phyloP scores from a whole-genome alignment of 2,888 invertebrate genomes.

The Lasioglossum marginatum region DNA sequence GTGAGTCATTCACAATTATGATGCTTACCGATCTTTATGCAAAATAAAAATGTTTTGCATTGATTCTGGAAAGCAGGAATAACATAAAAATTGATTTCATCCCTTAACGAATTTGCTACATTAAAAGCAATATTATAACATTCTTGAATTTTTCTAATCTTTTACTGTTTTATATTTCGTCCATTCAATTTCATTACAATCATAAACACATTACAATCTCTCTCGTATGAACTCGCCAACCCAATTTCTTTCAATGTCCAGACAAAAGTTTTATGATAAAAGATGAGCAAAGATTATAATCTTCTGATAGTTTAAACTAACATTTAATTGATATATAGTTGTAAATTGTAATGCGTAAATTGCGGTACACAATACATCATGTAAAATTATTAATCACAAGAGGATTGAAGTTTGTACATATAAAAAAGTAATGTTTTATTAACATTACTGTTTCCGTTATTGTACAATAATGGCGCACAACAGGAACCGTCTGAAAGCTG shows the following conservation, averaged over 20 bases:
- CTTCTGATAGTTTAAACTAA: neutral
- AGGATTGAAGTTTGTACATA: neutral
- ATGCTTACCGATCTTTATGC: neutral
- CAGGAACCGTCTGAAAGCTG: neutral
- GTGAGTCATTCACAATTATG: neutral
- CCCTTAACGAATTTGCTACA: no score
- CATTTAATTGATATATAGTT: neutral
- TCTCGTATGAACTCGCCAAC: neutral
- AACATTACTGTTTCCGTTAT: neutral
- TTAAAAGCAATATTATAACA: no score
- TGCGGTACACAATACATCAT: neutral
- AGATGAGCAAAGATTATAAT: no score
- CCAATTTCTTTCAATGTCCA: neutral
- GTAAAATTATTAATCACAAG: conserved; percentile 25
- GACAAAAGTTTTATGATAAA: neutral
- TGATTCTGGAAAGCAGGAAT: no score
- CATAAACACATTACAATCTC: neutral
- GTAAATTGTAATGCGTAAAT: neutral
- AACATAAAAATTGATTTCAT: no score
- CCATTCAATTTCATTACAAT: no score
- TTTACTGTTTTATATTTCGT: no score
- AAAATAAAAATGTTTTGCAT: no score
- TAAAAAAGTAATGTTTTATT: neutral
- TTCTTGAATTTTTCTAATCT: no score
- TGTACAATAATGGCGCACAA: conserved; percentile 6